Conservation (phyloP, 2,113 vertebrate genomes). For the Indri indri region DNA sequence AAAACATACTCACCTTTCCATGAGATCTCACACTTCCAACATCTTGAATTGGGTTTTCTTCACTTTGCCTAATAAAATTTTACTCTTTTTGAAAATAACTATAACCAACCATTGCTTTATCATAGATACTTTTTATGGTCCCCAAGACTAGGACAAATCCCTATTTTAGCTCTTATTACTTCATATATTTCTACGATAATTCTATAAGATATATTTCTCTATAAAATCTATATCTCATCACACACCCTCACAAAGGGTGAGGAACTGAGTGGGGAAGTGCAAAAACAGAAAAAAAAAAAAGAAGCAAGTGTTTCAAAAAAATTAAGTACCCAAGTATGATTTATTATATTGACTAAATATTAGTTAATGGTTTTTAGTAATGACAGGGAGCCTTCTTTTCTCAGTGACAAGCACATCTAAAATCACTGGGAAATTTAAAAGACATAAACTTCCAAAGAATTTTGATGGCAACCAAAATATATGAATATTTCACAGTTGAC, state of each 20-base stretch:
- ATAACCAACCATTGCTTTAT: not conserved
- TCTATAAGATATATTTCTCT: not conserved
- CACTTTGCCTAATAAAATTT: not conserved
- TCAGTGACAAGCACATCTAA: not conserved
- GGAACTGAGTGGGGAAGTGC: not conserved
- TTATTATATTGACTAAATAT: not conserved
- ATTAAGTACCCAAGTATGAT: not conserved
- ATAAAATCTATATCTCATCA: not conserved
- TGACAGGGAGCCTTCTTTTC: not conserved
- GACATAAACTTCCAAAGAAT: not conserved
- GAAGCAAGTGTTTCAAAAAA: not conserved
- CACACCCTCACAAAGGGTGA: not conserved
- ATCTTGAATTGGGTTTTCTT: not conserved
- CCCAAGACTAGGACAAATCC: not conserved
- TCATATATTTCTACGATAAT: not conserved
- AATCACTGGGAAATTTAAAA: not conserved
- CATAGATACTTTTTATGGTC: not conserved
- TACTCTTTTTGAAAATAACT: not conserved
- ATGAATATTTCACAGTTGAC: not conserved
- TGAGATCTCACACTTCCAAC: not conserved
- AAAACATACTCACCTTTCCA: not conserved
- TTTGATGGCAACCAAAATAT: not conserved
- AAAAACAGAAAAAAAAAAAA: not conserved
- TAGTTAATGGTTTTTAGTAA: not conserved
- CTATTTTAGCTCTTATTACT: not conserved